Base-by-base conservation (phyloP, 2,113 vertebrate species). In the Hippocampus guttulatus region DNA sequence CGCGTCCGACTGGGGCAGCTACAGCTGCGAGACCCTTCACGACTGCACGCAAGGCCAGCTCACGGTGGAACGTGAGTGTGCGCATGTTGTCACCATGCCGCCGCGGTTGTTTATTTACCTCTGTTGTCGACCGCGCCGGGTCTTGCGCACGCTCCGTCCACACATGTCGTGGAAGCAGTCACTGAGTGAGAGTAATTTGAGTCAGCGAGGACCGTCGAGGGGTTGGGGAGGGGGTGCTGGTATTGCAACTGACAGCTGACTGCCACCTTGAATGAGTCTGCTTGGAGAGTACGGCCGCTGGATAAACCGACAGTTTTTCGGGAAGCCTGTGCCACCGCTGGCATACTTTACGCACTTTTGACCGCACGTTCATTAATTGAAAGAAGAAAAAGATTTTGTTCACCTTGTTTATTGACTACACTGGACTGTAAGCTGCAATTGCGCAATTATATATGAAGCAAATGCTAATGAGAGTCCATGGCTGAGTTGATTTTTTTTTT, bases 11-110 rank as follows among this genome's bases (percentile, higher is more conserved):
- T 94, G 91, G 0, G 96, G 96, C 70, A 93, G 85, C 75, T 98
- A 98, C 80, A 94, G 94, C 91, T 98, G 96, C 0, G 96, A 98
- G 85, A 98, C 92, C 21, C 94, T 95, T 71, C 96, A 98, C 0
- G 96, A 98, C 82, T 91, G 95, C 75, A 96, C 95, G 0, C 94
- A 95, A 85, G 94, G 93, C 81, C 92, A 91, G 80, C 94, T 98
- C 77, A 93, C 86, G 0, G 94, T 98, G 81, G 93, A 95, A 83
- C 92, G 96, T 98, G 92, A 95, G 96, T 96, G 82, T 72, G 64
- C 82, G 78, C 54, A 64, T 81, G 78, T 85, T 88, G 79, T 87
- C 85, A 74, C 87, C 81, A 76, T 87, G 84, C 54, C 30, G 27
- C 67, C 83, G 84, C 74, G 88, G 84, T 85, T 89, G 80, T 87